Base-by-base conservation (phyloP, 92 coral and sea anemone genomes). In the Epizoanthus illoricatus region DNA sequence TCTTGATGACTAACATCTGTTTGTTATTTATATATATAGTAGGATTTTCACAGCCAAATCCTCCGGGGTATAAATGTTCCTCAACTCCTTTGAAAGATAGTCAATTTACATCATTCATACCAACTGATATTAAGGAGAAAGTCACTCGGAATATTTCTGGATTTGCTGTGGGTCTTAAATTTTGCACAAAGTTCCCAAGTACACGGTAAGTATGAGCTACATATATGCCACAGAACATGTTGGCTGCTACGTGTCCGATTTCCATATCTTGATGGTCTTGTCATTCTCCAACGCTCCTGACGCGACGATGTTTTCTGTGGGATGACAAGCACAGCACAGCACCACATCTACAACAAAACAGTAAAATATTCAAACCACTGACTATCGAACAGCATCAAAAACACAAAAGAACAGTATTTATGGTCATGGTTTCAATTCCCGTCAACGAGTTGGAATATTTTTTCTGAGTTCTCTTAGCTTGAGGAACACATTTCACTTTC, bases 221-320 rank as follows among this genome's bases (percentile, higher is more conserved):
- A 49, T 49, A 7, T 49, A 9, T 49, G 13, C 56, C 56, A 28
- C 33, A 28, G 33, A 0, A 28, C 33, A 28, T 28, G 33, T 7
- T 13, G 15, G 56, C 56, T 49, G 56, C 68, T 88, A 95, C 62
- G 97, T 87, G 82, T 95, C 98, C 4, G 99, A 96, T 64, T 96
- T 96, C 99, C 99, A 96, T 56, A 96, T 96, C 88, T 96, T 96
- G 86, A 96, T 94, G 5, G 99, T 96, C 71, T 96, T 96, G 87
- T 96, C 99, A 68, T 83, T 91, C 76, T 96, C 99, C 74, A 96
- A 83, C 2, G 99, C 99, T 69, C 99, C 99, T 24, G 98, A 93
- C 1, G 99, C 99, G 28, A 96, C 90, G 85, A 96, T 96, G 83
- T 96, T 96, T 80, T 96, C 97, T 58, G 99, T 93, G 39, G 99